Evolutionary conservation across 2,113 vertebrate species (phyloP), one percentile per base, ranked within the genome.

Genomic region (Apodemus sylvaticus): DNA sequence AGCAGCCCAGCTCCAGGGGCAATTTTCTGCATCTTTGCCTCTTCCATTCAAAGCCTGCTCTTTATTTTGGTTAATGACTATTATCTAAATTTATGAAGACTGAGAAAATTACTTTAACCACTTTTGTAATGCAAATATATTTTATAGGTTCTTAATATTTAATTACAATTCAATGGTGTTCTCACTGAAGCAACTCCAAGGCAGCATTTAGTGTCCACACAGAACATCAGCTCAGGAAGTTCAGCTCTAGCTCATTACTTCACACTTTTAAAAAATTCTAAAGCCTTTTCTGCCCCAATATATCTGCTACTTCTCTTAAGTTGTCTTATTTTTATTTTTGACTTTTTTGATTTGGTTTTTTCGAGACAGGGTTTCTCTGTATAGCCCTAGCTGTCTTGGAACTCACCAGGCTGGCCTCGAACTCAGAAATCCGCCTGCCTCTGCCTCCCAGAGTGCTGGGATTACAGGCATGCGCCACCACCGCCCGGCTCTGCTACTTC

Each of bases 401-500:
- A n/a, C n/a, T n/a, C n/a, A n/a, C n/a, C n/a, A n/a, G n/a, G n/a
- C n/a, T n/a, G n/a, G n/a, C n/a, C n/a, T n/a, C n/a, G n/a, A n/a
- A n/a, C n/a, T n/a, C n/a, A n/a, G n/a, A n/a, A n/a, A n/a, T n/a
- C n/a, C n/a, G n/a, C n/a, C n/a, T n/a, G n/a, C n/a, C n/a, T n/a
- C n/a, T n/a, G n/a, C n/a, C n/a, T n/a, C n/a, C n/a, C n/a, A n/a
- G n/a, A n/a, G n/a, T n/a, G n/a, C n/a, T n/a, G n/a, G n/a, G n/a
- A n/a, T n/a, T n/a, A n/a, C n/a, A n/a, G n/a, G n/a, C n/a, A n/a
- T n/a, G n/a, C n/a, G n/a, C n/a, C n/a, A n/a, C n/a, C n/a, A n/a
- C n/a, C n/a, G n/a, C n/a, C n/a, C n/a, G n/a, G n/a, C n/a, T 81
- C 92, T 90, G 93, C 53, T 78, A 70, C 92, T 96, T 96, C 87